A percentile compares a stretch with the other conserved stretches of the same genome.
These are phyloP conservation scores for Incurvaria masculella DNA, from an alignment of 2,888 invertebrate genomes.

Conservation along the genomic window DNA sequence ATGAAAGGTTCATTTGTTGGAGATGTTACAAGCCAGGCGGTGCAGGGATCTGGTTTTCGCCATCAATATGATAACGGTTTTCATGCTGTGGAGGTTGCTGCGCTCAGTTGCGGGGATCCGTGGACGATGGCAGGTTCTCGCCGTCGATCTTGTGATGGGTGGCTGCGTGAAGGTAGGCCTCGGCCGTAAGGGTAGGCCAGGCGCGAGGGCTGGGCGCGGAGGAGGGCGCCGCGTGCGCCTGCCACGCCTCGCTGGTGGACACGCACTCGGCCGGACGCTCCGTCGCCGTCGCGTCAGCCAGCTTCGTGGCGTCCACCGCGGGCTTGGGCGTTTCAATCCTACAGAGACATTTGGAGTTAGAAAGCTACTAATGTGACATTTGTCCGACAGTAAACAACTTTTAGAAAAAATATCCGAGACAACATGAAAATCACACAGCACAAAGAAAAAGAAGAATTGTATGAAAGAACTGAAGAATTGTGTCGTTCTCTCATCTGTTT, in stretches of 20 bases:
- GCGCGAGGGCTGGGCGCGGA: conserved; percentile 19
- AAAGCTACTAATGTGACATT: too few species aligned
- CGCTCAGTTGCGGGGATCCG: conserved; percentile 55
- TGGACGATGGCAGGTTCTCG: conserved; percentile 48
- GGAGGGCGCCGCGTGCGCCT: conserved; percentile 22
- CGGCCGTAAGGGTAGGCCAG: conserved; percentile 40
- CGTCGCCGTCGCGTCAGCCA: conserved; percentile 25
- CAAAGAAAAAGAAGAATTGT: too few species aligned
- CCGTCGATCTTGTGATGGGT: conserved; percentile 44
- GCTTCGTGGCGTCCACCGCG: conserved; percentile 33
- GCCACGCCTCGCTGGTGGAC: conserved; percentile 42
- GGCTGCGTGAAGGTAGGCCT: conserved; percentile 40
- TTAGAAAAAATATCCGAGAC: conserved; percentile 30
- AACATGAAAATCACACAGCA: not conserved
- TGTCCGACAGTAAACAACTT: conserved; percentile 2
- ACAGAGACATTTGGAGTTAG: too few species aligned
- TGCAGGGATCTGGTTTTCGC: too few species aligned
- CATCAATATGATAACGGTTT: too few species aligned
- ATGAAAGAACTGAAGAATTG: too few species aligned
- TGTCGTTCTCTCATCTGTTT: too few species aligned
- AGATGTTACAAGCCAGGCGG: too few species aligned
- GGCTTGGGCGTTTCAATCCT: conserved; percentile 52
- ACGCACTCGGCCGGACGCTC: conserved; percentile 45
- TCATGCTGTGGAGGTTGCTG: too few species aligned
- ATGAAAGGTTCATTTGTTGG: too few species aligned